Conservation (phyloP, 2,888 invertebrate genomes). For the Willowsia nigromaculata region DNA sequence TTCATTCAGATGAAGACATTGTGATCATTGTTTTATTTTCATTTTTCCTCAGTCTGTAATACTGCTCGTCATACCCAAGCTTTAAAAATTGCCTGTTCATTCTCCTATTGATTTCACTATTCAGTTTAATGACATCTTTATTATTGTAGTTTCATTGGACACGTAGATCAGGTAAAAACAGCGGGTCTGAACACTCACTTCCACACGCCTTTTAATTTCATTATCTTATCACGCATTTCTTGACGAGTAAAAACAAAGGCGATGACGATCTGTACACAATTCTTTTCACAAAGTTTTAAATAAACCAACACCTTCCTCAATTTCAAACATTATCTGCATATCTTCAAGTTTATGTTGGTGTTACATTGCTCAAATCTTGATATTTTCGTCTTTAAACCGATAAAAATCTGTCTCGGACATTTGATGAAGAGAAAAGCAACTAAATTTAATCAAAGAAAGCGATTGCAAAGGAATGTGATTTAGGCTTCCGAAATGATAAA, state of each 20-base stretch:
- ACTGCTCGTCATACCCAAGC: conserved; percentile 5
- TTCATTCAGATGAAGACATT: conserved; percentile 34
- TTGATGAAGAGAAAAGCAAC: background rate
- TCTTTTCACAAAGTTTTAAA: background rate
- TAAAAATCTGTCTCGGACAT: conserved; percentile 46
- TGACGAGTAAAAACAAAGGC: background rate
- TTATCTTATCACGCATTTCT: conserved; percentile 34
- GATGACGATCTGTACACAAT: conserved; percentile 6
- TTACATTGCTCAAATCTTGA: too few species aligned
- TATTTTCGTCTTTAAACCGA: background rate
- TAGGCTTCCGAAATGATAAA: conserved; percentile 51
- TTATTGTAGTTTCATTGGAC: conserved; percentile 51
- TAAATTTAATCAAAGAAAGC: conserved; percentile 32
- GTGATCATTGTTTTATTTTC: conserved; percentile 55
- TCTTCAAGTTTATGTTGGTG: too few species aligned
- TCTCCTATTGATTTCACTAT: conserved; percentile 60
- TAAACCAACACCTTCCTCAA: conserved; percentile 14
- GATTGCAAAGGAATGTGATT: conserved; percentile 33
- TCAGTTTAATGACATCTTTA: conserved; percentile 61
- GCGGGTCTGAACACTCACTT: conserved; percentile 23
- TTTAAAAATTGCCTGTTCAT: conserved; percentile 61
- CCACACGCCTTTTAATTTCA: conserved; percentile 41
- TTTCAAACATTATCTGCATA: background rate
- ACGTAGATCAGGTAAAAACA: conserved; percentile 22
- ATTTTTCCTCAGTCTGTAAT: background rate